A percentile compares a stretch with the other conserved stretches of the same genome.
These are phyloP conservation scores for Drosophila miranda DNA, from an alignment of 1,140 invertebrate species.

Conservation along the genomic window DNA sequence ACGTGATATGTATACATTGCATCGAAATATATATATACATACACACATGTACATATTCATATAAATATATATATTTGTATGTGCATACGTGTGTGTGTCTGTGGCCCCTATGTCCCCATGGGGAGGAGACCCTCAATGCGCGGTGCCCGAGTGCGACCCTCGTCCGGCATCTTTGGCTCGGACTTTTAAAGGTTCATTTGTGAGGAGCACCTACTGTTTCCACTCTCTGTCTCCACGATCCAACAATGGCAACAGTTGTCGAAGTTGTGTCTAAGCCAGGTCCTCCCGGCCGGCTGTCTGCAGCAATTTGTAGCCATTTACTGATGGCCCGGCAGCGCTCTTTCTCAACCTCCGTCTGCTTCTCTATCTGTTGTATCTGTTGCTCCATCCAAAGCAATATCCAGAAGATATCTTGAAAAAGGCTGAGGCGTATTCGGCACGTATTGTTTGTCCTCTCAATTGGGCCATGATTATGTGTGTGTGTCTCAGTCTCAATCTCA, in stretches of 20 bases:
- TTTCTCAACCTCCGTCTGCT: slow-evolving; percentile 10
- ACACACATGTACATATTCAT: too few relatives aligned
- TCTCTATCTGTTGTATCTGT: slow-evolving; percentile 39
- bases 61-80: slow-evolving; percentile 4
- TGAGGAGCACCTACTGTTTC: slow-evolving; percentile 13
- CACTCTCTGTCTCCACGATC: too few relatives aligned
- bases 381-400: slow-evolving; percentile 24
- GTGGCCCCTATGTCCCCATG: background rate
- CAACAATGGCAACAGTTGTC: slow-evolving; percentile 64
- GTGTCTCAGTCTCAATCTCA: background rate
- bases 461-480: slow-evolving; percentile 59
- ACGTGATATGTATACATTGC: slow-evolving; percentile 75
- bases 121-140: too few relatives aligned
- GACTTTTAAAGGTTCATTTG: slow-evolving; percentile 79
- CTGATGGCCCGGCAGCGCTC: slow-evolving; percentile 14
- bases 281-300: slow-evolving; percentile 39
- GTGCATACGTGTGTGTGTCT: background rate
- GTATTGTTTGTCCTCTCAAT: slow-evolving; percentile 71
- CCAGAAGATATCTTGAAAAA: slow-evolving; percentile 1
- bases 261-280: slow-evolving; percentile 27
- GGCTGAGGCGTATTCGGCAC: slow-evolving; percentile 45
- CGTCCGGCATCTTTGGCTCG: slow-evolving; percentile 29
- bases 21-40: slow-evolving; percentile 11
- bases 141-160: background rate
- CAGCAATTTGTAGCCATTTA: slow-evolving; percentile 72